phyloP scores from a whole-genome alignment of 2,888 invertebrate species.

The Leptopilina syphax region DNA sequence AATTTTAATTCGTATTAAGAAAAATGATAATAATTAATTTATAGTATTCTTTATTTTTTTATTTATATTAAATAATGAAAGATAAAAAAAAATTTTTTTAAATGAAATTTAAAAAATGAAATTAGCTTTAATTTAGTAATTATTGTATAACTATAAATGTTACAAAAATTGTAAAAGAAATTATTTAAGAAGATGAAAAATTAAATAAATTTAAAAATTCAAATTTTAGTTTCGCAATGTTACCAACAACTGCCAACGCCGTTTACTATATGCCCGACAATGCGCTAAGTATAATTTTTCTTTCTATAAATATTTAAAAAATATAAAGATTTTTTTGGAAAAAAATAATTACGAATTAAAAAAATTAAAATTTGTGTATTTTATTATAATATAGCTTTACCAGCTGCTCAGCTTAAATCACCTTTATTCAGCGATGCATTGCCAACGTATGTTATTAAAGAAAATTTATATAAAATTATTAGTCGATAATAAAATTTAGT shows the following conservation, averaged over 20 bases:
- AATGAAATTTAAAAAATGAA: too few relatives aligned
- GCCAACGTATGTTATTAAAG: constrained; percentile 44
- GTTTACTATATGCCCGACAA: constrained; percentile 44
- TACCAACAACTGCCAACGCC: constrained; percentile 48
- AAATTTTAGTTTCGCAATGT: constrained; percentile 38
- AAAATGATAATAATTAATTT: too few relatives aligned
- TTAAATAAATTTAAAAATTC: background rate
- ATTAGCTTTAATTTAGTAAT: too few relatives aligned
- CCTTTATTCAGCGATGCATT: constrained; percentile 44
- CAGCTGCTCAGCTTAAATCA: constrained; percentile 43
- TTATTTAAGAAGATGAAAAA: background rate
- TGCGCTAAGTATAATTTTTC: constrained; percentile 45
- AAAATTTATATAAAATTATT: background rate
- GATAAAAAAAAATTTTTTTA: too few relatives aligned
- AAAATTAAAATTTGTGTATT: background rate
- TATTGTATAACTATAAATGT: background rate
- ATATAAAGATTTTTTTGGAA: background rate
- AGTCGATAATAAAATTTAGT: background rate
- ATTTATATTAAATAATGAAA: too few relatives aligned
- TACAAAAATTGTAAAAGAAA: background rate
- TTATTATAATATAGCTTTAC: constrained; percentile 42
- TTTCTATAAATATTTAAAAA: background rate
- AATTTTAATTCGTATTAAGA: too few relatives aligned
- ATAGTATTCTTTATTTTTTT: too few relatives aligned
- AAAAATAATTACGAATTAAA: background rate